Base-by-base conservation (phyloP, 2,113 vertebrate species). In the Bagarius yarrelli region DNA sequence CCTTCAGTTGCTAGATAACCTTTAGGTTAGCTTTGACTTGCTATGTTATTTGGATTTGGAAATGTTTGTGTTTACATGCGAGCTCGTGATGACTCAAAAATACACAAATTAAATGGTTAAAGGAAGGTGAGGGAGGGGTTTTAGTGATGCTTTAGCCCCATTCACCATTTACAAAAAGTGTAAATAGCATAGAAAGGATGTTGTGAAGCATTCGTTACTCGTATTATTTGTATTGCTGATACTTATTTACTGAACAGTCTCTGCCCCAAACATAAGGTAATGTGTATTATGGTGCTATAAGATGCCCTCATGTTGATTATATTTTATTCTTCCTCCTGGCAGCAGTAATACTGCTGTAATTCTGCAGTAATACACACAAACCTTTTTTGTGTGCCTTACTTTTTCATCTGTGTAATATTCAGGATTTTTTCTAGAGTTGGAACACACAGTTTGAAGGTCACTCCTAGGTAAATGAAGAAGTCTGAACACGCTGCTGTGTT, bases 321-420 rank as follows among this genome's bases (percentile, higher is more conserved):
- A 69, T 67, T 23, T 40, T 23, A 13, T 50, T 50, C 44, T 9
- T 50, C n/a, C 14, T 70, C 40, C 25, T 70, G 34, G 66, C 23
- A 69, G 40, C 2, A 4, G 15, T 4, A 69, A 12, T 47, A 25
- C n/a, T n/a, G n/a, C n/a, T n/a, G n/a, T n/a, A n/a, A n/a, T n/a
- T n/a, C n/a, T 25, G 36, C 44, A 44, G 12, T 47, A 47, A 63
- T 15, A 32, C 60, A 63, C 52, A 53, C 4, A 50, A 5, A 50
- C 52, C 8, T 15, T 40, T 40, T 40, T 40, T 4, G 3, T 40
- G 36, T 40, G 3, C 6, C 36, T 40, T 6, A 47, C 44, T 47
- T 5, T 47, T 47, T 47, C 44, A 32, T 32, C 47, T 72, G 70
- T 72, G 70, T 71, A 30, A 71, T 71, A 52, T 52, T 52, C 27